phyloP scores from a whole-genome alignment of 2,797 vertebrate genomes.

The Microctenopoma lineatum region DNA sequence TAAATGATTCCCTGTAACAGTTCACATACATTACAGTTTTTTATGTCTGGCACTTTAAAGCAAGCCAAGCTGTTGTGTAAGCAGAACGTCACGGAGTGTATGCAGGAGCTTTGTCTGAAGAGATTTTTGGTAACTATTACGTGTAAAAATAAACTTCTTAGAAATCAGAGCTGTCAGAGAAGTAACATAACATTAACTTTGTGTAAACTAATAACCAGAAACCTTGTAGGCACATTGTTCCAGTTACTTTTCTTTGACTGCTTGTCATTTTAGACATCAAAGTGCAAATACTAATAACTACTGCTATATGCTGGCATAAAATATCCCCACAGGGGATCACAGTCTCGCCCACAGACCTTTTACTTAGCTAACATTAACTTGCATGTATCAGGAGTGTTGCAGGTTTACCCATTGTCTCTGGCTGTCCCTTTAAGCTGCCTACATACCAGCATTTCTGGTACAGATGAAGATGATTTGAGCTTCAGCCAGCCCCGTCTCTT shows the following conservation, averaged over 20 bases:
- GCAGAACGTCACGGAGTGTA: neutral
- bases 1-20: slow-evolving; percentile 7
- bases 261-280: no score
- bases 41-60: slow-evolving; percentile 28
- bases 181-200: neutral
- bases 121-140: neutral
- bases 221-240: no score
- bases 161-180: neutral
- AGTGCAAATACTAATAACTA: no score
- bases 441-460: neutral
- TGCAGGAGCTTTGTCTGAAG: slow-evolving; percentile 8
- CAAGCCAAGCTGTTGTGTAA: slow-evolving; percentile 17
- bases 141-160: neutral
- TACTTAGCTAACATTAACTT: slow-evolving; percentile 5
- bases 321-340: neutral
- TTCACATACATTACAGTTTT: slow-evolving; percentile 21
- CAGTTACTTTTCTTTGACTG: no score
- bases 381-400: neutral
- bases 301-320: slow-evolving; percentile 2
- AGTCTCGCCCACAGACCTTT: neutral
- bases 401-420: neutral
- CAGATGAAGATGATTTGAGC: slow-evolving; percentile 2
- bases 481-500: slow-evolving; percentile 18
- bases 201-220: no score
- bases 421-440: neutral